phyloP scores from a whole-genome alignment of 2,113 vertebrate genomes.

The Ictalurus furcatus region DNA sequence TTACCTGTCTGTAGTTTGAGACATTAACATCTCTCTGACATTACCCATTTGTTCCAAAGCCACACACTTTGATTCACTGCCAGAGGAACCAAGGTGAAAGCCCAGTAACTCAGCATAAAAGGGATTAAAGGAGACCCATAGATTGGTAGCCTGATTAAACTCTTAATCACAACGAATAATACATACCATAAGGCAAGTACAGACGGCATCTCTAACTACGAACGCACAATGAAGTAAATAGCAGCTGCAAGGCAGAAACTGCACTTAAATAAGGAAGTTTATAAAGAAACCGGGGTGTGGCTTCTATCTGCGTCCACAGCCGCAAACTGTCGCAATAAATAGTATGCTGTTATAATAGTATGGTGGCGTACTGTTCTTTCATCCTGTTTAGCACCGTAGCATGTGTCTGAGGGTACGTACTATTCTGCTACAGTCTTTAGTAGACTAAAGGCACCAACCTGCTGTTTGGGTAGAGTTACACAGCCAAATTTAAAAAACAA shows the following conservation, averaged over 20 bases:
- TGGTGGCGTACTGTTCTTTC: background rate
- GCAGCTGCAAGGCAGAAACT: constrained; percentile 12
- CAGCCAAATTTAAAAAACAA: too few species aligned
- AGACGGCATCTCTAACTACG: constrained; percentile 16
- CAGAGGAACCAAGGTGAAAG: background rate
- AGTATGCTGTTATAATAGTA: background rate
- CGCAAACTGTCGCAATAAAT: background rate
- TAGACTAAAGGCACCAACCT: constrained; percentile 6
- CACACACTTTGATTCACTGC: background rate
- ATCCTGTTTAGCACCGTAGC: constrained; percentile 1
- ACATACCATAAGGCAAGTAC: constrained; percentile 10
- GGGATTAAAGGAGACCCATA: background rate
- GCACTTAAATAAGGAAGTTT: constrained; percentile 41
- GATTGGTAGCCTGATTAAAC: background rate
- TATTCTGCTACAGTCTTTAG: constrained; percentile 1
- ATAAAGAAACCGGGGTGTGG: constrained; percentile 38
- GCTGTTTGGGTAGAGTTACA: background rate
- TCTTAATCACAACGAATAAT: constrained; percentile 17
- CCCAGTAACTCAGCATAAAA: background rate
- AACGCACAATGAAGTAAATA: background rate
- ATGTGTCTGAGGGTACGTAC: background rate
- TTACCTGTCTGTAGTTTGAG: background rate
- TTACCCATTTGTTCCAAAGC: background rate
- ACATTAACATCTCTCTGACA: background rate
- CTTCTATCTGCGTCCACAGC: background rate